Conservation (phyloP, 2,113 vertebrate genomes). For the Tetraodon nigroviridis region DNA sequence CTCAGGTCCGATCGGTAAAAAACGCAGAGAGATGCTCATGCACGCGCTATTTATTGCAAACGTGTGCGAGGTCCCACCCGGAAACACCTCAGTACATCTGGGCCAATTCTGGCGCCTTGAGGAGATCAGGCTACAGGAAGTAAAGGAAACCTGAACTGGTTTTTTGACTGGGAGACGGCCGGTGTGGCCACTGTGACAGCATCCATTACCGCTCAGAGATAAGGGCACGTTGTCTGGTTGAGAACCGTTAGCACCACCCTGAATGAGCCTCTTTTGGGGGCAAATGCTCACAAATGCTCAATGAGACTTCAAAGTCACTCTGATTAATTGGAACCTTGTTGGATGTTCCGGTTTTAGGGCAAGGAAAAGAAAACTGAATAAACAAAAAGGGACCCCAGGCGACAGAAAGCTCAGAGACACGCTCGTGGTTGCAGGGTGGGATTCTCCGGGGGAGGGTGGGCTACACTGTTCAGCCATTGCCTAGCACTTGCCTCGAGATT, state of each 20-base stretch:
- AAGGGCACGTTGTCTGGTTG: conserved; percentile 52
- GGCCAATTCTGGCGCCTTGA: conserved; percentile 49
- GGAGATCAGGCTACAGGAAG: conserved; percentile 15
- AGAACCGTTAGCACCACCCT: conserved; percentile 56
- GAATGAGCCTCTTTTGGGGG: conserved; percentile 42
- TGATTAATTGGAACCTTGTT: conserved; percentile 29
- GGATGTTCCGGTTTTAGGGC: conserved; percentile 25
- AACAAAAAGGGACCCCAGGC: conserved; percentile 15
- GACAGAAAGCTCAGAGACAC: conserved; percentile 49
- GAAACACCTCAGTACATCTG: conserved; percentile 10
- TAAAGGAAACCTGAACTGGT: conserved; percentile 21
- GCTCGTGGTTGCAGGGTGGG: conserved; percentile 36
- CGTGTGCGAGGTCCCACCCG: conserved; percentile 28
- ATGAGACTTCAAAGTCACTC: conserved; percentile 46
- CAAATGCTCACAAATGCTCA: conserved; percentile 44
- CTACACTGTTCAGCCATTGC: conserved; percentile 72
- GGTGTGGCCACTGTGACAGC: conserved; percentile 47
- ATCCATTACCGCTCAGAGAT: conserved; percentile 52
- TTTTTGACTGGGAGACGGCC: conserved; percentile 29
- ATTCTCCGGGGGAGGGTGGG: conserved; percentile 25
- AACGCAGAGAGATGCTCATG: conserved; percentile 53
- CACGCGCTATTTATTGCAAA: conserved; percentile 55
- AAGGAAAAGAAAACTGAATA: conserved; percentile 23
- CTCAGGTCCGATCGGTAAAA: conserved; percentile 38
- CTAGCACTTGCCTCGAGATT: conserved; percentile 80